These are phyloP conservation scores for Macrobrachium nipponense DNA, from an alignment of 1,140 invertebrate genomes.

Conservation along the genomic window DNA sequence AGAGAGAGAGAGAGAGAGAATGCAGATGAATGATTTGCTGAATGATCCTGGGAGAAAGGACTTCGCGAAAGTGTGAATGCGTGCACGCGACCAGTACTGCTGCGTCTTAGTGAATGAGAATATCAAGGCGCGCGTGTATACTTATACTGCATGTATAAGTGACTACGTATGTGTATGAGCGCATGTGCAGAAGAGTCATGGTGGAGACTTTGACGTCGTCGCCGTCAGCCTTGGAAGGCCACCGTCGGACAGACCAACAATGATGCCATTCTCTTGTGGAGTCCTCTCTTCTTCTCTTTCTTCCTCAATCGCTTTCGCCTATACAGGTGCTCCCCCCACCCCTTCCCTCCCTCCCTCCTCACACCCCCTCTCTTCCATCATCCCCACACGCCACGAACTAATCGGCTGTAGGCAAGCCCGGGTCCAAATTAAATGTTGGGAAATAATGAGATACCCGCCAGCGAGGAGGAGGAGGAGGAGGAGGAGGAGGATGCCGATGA, in stretches of 20 bases:
- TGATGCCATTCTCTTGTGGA: neutral
- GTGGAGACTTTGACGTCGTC: no score
- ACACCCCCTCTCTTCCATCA: neutral
- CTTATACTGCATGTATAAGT: no score
- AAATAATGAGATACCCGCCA: neutral
- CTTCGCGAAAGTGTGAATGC: neutral
- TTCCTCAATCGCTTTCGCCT: neutral
- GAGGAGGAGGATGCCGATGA: no score
- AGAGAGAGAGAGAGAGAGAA: neutral
- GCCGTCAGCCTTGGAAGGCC: slow-evolving; percentile 5
- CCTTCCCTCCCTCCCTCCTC: neutral
- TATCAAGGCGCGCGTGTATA: no score
- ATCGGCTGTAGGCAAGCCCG: no score
- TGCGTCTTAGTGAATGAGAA: no score
- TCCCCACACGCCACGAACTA: neutral
- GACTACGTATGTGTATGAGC: no score
- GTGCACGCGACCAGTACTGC: no score
- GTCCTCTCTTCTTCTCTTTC: neutral
- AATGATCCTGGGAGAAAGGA: neutral
- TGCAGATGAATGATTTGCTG: neutral
- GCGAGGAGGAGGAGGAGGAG: no score
- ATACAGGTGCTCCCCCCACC: neutral
- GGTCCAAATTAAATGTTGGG: no score
- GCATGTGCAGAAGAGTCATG: no score
- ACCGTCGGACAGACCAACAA: neutral